Percentiles rank a stretch among this genome's conserved stretches.
These are phyloP conservation scores for Rhagium mordax DNA, from an alignment of 2,888 invertebrate genomes.

Conservation along the genomic window DNA sequence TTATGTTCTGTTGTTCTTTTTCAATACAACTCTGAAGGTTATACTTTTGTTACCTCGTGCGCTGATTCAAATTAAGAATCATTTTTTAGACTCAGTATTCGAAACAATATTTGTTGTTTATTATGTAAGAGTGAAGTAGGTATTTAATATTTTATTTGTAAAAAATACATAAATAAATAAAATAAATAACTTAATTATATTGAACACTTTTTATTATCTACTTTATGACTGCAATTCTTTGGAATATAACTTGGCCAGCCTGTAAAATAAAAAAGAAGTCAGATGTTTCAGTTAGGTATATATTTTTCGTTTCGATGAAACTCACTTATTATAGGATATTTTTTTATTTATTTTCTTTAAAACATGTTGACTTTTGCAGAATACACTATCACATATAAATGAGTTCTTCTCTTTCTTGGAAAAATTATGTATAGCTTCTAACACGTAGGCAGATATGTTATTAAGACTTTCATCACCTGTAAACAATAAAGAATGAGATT, in stretches of 20 bases:
- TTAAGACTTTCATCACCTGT: slow-evolving; percentile 12
- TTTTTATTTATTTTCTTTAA: slow-evolving; percentile 9
- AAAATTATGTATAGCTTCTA: slow-evolving; percentile 23
- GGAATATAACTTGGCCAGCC: slow-evolving; percentile 20
- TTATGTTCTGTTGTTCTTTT: too few species aligned
- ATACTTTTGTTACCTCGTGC: too few species aligned
- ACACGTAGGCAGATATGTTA: slow-evolving; percentile 9
- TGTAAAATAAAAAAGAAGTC: slow-evolving; percentile 6
- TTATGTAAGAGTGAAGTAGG: too few species aligned
- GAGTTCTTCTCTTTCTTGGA: neutral
- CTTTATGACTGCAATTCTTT: slow-evolving; percentile 4
- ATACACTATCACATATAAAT: neutral
- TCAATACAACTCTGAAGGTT: too few species aligned
- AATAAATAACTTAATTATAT: neutral
- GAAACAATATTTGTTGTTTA: too few species aligned
- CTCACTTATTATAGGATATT: slow-evolving; percentile 16
- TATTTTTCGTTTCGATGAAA: neutral
- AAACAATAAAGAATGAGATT: too few species aligned
- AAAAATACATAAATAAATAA: slow-evolving; percentile 14
- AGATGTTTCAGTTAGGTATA: neutral
- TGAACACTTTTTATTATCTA: neutral
- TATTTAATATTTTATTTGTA: neutral
- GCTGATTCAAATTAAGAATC: too few species aligned
- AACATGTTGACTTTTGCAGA: slow-evolving; percentile 6
- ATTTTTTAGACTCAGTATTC: too few species aligned